These are phyloP conservation scores for Drosophila siamana DNA, from an alignment of 2,888 invertebrate genomes.

Conservation along the genomic window DNA sequence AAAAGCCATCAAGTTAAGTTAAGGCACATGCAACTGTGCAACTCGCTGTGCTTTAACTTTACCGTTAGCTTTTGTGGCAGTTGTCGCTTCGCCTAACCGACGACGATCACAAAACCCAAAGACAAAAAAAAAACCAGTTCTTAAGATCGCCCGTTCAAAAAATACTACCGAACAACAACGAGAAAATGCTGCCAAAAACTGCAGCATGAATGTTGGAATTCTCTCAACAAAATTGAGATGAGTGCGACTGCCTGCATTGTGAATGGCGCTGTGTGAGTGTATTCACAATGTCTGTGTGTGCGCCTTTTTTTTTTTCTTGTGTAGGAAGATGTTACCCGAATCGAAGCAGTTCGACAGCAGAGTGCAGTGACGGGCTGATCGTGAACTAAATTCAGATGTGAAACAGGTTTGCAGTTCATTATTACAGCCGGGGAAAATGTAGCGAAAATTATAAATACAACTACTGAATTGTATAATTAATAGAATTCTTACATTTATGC, in stretches of 20 bases:
- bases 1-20: slow-evolving; percentile 35
- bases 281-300: slow-evolving; percentile 1
- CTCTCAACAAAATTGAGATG: slow-evolving; percentile 19
- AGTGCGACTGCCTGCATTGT: not conserved
- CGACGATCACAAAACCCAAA: not conserved
- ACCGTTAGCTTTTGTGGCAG: slow-evolving; percentile 32
- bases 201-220: slow-evolving; percentile 49
- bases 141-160: slow-evolving; percentile 24
- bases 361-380: slow-evolving; percentile 36
- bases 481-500: too few species aligned
- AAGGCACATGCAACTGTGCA: slow-evolving; percentile 14
- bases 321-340: slow-evolving; percentile 33
- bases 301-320: not conserved
- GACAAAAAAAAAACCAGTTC: slow-evolving; percentile 40
- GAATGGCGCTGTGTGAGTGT: not conserved
- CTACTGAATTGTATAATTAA: too few species aligned
- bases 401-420: slow-evolving; percentile 42
- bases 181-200: slow-evolving; percentile 45
- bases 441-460: not conserved
- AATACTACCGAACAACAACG: not conserved
- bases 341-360: slow-evolving; percentile 26
- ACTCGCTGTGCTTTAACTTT: slow-evolving; percentile 23
- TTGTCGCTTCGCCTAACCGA: slow-evolving; percentile 8
- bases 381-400: slow-evolving; percentile 10
- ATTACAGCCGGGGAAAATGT: not conserved